Evolutionary conservation across 1,140 invertebrate genomes (phyloP).

Genomic region (Drosophila triauraria): DNA sequence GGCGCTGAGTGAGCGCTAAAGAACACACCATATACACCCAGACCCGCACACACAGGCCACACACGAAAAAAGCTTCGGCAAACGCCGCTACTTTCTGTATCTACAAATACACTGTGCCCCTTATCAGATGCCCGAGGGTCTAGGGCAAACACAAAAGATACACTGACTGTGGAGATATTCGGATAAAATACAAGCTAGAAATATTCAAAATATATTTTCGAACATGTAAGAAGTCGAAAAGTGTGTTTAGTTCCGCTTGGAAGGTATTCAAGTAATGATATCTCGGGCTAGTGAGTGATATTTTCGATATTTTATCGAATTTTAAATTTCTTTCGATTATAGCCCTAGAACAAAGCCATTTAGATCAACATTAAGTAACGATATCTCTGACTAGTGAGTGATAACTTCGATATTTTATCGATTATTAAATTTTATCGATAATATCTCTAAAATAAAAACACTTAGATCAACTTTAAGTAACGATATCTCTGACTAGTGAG

Average conservation of each 20-base stretch:
- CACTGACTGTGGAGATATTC: not conserved
- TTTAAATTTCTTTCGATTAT: not conserved
- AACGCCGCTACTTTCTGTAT: slow-evolving; percentile 1
- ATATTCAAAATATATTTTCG: not conserved
- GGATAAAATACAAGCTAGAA: too few relatives aligned
- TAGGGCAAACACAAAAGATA: slow-evolving; percentile 1
- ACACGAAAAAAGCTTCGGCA: slow-evolving; percentile 1
- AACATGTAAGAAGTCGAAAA: not conserved
- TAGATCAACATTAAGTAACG: too few relatives aligned
- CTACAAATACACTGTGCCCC: slow-evolving; percentile 1
- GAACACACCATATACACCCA: slow-evolving; percentile 5
- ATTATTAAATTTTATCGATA: too few relatives aligned
- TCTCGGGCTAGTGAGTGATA: not conserved
- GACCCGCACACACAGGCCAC: not conserved
- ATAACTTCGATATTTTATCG: too few relatives aligned
- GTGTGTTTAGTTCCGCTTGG: not conserved
- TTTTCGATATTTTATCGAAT: not conserved
- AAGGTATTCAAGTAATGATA: not conserved
- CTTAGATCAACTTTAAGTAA: too few relatives aligned
- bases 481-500: not conserved
- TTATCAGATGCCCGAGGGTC: slow-evolving; percentile 30
- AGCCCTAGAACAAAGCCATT: too few relatives aligned
- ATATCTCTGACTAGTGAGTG: too few relatives aligned
- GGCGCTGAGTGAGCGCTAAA: slow-evolving; percentile 33
- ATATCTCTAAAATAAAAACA: too few relatives aligned